phyloP scores from a whole-genome alignment of 2,888 invertebrate species.

The Pegoplata infirma region DNA sequence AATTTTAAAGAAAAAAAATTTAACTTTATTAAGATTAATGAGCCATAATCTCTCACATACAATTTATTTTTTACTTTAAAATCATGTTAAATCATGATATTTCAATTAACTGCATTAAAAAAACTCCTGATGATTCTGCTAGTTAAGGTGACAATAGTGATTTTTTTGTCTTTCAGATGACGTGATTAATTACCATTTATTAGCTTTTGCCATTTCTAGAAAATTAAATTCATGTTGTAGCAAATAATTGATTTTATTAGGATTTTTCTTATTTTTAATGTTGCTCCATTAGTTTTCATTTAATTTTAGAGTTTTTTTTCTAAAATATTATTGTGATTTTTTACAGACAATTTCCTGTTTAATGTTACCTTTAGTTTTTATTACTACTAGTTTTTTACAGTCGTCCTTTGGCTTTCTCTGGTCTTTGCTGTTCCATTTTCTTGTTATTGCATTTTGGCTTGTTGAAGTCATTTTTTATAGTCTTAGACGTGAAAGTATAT shows the following conservation, averaged over 20 bases:
- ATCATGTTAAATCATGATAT: slow-evolving; percentile 47
- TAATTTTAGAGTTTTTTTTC: slow-evolving; percentile 6
- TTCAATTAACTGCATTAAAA: slow-evolving; percentile 38
- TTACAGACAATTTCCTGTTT: slow-evolving; percentile 44
- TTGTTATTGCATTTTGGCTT: slow-evolving; percentile 24
- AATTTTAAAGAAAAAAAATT: slow-evolving; percentile 35
- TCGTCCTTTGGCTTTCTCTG: not conserved
- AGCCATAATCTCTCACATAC: slow-evolving; percentile 41
- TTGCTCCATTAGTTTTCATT: slow-evolving; percentile 51
- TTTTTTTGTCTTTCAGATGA: slow-evolving; percentile 3
- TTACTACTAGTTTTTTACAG: slow-evolving; percentile 7
- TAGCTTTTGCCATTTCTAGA: not conserved
- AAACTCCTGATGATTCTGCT: not conserved
- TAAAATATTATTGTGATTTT: slow-evolving; percentile 32
- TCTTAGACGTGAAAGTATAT: not conserved
- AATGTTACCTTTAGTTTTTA: slow-evolving; percentile 49
- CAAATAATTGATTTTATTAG: slow-evolving; percentile 54
- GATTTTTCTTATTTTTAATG: slow-evolving; percentile 37
- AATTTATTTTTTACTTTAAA: slow-evolving; percentile 28
- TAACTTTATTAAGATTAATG: slow-evolving; percentile 67
- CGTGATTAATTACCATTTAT: slow-evolving; percentile 55
- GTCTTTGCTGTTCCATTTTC: not conserved
- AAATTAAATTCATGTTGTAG: not conserved
- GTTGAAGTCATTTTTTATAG: slow-evolving; percentile 34
- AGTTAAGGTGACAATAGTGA: slow-evolving; percentile 52